phyloP scores from a whole-genome alignment of 2,888 invertebrate genomes.

The Mythimna impura region DNA sequence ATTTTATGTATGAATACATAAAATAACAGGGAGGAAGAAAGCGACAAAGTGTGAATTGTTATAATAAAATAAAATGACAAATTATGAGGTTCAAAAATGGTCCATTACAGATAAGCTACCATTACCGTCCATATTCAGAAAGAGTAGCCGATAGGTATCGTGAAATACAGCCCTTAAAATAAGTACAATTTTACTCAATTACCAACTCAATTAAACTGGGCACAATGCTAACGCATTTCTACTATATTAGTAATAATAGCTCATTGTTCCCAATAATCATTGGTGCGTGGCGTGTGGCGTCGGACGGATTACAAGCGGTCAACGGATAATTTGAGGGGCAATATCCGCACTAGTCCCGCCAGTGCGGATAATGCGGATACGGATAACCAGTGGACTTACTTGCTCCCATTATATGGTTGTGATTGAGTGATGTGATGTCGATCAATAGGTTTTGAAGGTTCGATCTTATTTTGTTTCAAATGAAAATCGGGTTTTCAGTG shows the following conservation, averaged over 20 bases:
- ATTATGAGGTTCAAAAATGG: neutral
- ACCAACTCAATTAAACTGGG: constrained; percentile 47
- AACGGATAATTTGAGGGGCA: constrained; percentile 79
- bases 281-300: constrained; percentile 70
- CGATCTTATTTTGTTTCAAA: constrained; percentile 39
- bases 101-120: neutral
- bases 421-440: constrained; percentile 64
- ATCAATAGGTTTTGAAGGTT: constrained; percentile 44
- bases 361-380: constrained; percentile 70
- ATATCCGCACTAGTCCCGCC: constrained; percentile 70
- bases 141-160: constrained; percentile 17
- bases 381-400: constrained; percentile 71
- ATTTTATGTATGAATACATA: too few relatives aligned
- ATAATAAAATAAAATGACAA: neutral
- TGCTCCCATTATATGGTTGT: constrained; percentile 67
- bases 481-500: constrained; percentile 1
- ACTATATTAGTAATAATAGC: constrained; percentile 58
- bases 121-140: constrained; percentile 2
- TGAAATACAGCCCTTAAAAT: constrained; percentile 11
- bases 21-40: too few relatives aligned
- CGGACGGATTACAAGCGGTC: constrained; percentile 78
- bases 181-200: constrained; percentile 51
- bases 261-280: constrained; percentile 67
- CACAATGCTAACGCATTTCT: constrained; percentile 51
- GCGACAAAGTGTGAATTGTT: neutral